These are phyloP conservation scores for Napeogenes sylphis DNA, from an alignment of 2,888 invertebrate genomes.

Conservation along the genomic window DNA sequence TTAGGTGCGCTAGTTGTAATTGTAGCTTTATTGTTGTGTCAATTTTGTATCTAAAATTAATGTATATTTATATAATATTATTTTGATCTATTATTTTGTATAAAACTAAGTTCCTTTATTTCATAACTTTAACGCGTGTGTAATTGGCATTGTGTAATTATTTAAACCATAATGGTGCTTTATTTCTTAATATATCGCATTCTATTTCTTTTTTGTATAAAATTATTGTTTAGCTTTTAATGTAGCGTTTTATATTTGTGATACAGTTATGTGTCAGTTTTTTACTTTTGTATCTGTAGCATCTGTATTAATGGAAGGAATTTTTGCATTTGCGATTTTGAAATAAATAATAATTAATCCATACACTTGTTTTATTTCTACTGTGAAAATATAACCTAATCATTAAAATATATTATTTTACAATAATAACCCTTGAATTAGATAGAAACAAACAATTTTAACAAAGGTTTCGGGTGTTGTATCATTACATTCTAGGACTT, in stretches of 20 bases:
- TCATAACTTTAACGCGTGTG: conserved; percentile 5
- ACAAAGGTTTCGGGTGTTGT: too few relatives aligned
- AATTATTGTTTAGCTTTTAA: conserved; percentile 22
- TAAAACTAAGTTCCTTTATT: conserved; percentile 25
- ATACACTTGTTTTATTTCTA: conserved; percentile 12
- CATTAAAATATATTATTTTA: conserved; percentile 1
- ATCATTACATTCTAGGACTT: too few relatives aligned
- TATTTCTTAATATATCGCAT: conserved; percentile 5
- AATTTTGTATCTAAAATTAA: conserved; percentile 31
- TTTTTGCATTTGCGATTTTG: conserved; percentile 45
- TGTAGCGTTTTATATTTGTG: conserved; percentile 26
- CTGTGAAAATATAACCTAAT: conserved; percentile 7
- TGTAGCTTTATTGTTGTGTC: conserved; percentile 30
- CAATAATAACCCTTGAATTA: background rate
- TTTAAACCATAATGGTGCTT: conserved; percentile 12
- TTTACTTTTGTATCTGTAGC: conserved; percentile 35
- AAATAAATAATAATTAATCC: conserved; percentile 37
- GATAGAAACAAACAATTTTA: too few relatives aligned
- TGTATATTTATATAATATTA: conserved; percentile 15
- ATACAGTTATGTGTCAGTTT: conserved; percentile 36
- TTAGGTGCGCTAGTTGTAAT: conserved; percentile 16
- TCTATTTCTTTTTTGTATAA: background rate
- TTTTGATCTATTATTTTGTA: conserved; percentile 13
- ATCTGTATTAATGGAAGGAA: conserved; percentile 36
- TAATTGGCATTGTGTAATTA: conserved; percentile 17